Evolutionary conservation across 2,888 invertebrate species (phyloP), one percentile per base, ranked within the genome.

Genomic region (Idaea aversata): DNA sequence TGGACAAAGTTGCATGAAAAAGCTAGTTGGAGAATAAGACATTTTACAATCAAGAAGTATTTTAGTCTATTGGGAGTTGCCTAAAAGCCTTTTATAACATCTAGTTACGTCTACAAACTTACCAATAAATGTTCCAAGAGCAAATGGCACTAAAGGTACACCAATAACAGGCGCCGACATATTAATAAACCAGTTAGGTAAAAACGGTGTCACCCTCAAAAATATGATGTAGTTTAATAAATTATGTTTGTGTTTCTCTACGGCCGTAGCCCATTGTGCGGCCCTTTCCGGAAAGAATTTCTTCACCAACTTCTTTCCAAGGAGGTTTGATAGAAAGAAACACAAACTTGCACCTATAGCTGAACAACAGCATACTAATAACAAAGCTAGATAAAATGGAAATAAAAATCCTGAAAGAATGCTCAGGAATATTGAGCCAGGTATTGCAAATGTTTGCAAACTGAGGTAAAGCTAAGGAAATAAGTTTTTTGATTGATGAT

Each of bases 151-250:
- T 69, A 99, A 88, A 0, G 99, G 99, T 57, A 99, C 99, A 76
- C 98, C 98, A 78, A 99, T 97, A 57, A 99, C 97, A 59, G 99
- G 99, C 70, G 99, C 97, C 0, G 98, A 96, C 83, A 99, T 94
- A 90, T 99, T 99, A 74, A 99, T 99, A 87, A 99, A 99, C 99
- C 99, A 99, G 88, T 99, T 99, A 6, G 99, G 99, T 78, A 99
- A 93, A 83, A 99, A 96, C 64, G 99, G 99, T 35, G 99, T 99
- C 82, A 99, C 97, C 75, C 99, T 95, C 75, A 99, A 94, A 88
- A 99, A 99, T 81, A 99, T 95, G 77, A 99, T 98, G 85, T 99
- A 99, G 92, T 98, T 98, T 68, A 99, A 94, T 72, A 99, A 93
- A 86, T 99, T 96, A 76, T 97, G 96, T 71, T 95, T 94, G 85